phyloP scores from a whole-genome alignment of 2,797 vertebrate genomes.

The Typhlichthys eigenmanni region DNA sequence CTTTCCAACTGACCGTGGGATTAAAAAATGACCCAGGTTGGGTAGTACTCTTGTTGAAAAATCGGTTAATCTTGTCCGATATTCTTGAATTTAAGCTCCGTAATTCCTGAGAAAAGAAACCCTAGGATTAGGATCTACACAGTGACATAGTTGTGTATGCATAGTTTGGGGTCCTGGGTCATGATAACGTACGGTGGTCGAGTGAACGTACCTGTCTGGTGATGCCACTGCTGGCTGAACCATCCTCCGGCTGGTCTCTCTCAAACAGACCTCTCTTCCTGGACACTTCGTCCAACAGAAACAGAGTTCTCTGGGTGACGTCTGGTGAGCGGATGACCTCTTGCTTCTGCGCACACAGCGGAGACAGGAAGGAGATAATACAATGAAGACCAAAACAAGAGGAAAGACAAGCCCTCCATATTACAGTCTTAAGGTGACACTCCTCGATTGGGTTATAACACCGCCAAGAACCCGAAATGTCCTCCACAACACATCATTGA shows the following conservation, averaged over 20 bases:
- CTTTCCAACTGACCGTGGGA: slow-evolving; percentile 52
- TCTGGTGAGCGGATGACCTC: slow-evolving; percentile 70
- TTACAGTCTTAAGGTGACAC: background rate
- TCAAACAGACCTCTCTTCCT: slow-evolving; percentile 91
- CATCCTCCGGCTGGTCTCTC: slow-evolving; percentile 66
- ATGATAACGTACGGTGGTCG: background rate
- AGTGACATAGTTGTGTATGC: background rate
- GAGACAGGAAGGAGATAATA: background rate
- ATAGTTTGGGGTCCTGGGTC: background rate
- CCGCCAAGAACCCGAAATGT: no score
- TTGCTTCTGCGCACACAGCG: slow-evolving; percentile 75
- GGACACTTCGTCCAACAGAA: slow-evolving; percentile 83
- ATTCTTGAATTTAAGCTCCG: slow-evolving; percentile 77
- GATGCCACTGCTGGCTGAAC: slow-evolving; percentile 33
- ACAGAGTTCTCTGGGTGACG: slow-evolving; percentile 73
- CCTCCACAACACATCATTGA: no score
- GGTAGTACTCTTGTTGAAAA: slow-evolving; percentile 78
- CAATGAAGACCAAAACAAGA: background rate
- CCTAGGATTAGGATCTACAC: no score
- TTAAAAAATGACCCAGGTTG: slow-evolving; percentile 48
- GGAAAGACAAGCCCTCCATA: background rate
- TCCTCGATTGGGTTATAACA: background rate
- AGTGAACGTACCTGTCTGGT: slow-evolving; percentile 75
- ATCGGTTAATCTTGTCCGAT: slow-evolving; percentile 84
- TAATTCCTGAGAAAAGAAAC: slow-evolving; percentile 71